Percentiles rank a stretch among this genome's conserved stretches.
These are phyloP conservation scores for Tenrec ecaudatus DNA, from an alignment of 2,113 vertebrate species.

Conservation along the genomic window DNA sequence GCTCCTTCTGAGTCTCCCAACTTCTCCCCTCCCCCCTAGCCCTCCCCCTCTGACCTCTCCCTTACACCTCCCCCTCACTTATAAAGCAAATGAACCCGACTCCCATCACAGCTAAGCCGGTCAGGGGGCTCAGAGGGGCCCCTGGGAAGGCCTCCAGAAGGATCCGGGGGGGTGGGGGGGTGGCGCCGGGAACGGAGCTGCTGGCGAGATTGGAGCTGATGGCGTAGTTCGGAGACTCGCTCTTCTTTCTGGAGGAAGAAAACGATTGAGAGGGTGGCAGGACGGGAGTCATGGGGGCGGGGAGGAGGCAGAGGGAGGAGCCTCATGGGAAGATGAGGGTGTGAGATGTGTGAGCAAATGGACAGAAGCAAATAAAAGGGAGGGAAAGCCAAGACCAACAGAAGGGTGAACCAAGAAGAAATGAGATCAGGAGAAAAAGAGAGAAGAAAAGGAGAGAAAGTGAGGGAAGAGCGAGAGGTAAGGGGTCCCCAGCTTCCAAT, in stretches of 20 bases:
- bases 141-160: conserved; percentile 73
- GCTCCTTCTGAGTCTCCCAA: not conserved
- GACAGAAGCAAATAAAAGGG: conserved; percentile 6
- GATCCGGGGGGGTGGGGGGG: conserved; percentile 84
- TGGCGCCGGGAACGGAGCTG: conserved; percentile 92
- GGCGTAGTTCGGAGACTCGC: conserved; percentile 93
- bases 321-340: not conserved
- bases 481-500: not conserved
- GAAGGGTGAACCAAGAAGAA: not conserved
- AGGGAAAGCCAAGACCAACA: not conserved
- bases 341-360: too few relatives aligned
- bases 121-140: conserved; percentile 85
- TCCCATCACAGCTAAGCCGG: conserved; percentile 95
- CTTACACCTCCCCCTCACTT: conserved; percentile 85
- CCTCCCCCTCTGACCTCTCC: not conserved
- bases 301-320: not conserved
- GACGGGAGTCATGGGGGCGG: not conserved
- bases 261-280: not conserved
- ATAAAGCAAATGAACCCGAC: conserved; percentile 95
- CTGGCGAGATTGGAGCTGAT: conserved; percentile 93
- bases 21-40: not conserved
- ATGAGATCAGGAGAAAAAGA: not conserved
- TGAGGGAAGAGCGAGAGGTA: not conserved
- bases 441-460: not conserved
- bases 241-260: conserved; percentile 93